Evolutionary conservation across 2,113 vertebrate genomes (phyloP).

Genomic region (Setophaga kirtlandii): DNA sequence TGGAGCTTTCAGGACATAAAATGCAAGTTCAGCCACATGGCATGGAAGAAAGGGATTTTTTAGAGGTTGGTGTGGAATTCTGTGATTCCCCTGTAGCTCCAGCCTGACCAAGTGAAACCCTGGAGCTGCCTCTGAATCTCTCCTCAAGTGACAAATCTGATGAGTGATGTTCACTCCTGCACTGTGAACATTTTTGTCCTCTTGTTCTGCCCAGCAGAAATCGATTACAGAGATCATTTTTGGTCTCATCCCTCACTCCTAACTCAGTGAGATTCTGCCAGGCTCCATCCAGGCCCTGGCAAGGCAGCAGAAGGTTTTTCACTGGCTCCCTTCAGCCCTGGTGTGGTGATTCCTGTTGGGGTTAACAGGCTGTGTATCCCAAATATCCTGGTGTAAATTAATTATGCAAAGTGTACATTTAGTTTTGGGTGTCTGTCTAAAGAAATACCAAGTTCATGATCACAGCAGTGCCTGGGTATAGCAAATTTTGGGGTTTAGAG

Average conservation of each 20-base stretch:
- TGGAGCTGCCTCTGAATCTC: background rate
- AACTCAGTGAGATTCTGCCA: background rate
- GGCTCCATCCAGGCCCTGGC: background rate
- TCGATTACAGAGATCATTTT: background rate
- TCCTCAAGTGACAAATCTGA: background rate
- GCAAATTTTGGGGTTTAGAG: fast-evolving
- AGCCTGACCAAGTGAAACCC: background rate
- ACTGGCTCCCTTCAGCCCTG: fast-evolving
- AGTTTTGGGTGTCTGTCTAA: background rate
- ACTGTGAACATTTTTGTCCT: background rate
- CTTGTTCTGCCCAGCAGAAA: background rate
- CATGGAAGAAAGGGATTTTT: background rate
- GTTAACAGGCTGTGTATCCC: fast-evolving
- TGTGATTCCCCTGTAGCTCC: background rate
- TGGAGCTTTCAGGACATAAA: background rate
- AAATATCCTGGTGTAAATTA: background rate
- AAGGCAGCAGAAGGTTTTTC: background rate
- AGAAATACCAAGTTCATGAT: background rate
- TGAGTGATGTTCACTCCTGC: background rate
- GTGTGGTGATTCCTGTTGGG: no score
- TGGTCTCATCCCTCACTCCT: background rate
- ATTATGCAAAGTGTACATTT: fast-evolving
- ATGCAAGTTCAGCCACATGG: background rate
- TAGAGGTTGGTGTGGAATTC: background rate
- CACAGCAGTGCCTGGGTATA: fast-evolving